A percentile compares a stretch with the other conserved stretches of the same genome.
Conservation (phyloP, 2,113 vertebrate species). For the Triplophysa siluroides region DNA sequence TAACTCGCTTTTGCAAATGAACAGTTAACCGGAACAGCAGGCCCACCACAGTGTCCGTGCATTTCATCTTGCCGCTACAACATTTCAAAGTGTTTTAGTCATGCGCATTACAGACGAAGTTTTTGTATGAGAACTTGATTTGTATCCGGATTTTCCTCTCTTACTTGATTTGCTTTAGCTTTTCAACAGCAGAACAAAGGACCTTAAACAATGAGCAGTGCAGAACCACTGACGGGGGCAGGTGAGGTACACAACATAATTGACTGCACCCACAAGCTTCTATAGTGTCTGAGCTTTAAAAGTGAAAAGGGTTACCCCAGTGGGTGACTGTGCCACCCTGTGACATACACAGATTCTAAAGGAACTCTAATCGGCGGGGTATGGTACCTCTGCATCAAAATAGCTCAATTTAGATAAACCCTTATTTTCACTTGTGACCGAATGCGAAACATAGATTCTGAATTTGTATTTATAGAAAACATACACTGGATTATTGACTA, state of each 20-base stretch:
- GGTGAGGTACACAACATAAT: background rate
- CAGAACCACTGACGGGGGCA: background rate
- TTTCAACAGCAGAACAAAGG: background rate
- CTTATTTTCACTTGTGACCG: too few relatives aligned
- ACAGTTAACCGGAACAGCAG: too few relatives aligned
- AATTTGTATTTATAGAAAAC: too few relatives aligned
- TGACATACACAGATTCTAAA: background rate
- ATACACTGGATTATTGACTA: too few relatives aligned
- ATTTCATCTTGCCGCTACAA: too few relatives aligned
- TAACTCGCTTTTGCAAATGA: too few relatives aligned
- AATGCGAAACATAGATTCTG: too few relatives aligned
- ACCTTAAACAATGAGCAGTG: constrained; percentile 13
- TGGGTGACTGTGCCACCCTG: background rate
- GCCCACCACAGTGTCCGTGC: too few relatives aligned
- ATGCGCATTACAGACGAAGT: too few relatives aligned
- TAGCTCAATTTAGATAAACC: background rate
- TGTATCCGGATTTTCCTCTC: too few relatives aligned
- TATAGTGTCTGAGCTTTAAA: background rate
- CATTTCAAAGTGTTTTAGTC: too few relatives aligned
- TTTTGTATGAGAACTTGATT: too few relatives aligned
- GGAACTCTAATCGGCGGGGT: constrained; percentile 3
- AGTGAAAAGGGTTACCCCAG: background rate
- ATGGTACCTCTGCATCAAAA: background rate
- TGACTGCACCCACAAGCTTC: background rate
- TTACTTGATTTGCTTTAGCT: background rate